These are phyloP conservation scores for Mus minutoides DNA, from an alignment of 2,797 vertebrate species.

Conservation along the genomic window DNA sequence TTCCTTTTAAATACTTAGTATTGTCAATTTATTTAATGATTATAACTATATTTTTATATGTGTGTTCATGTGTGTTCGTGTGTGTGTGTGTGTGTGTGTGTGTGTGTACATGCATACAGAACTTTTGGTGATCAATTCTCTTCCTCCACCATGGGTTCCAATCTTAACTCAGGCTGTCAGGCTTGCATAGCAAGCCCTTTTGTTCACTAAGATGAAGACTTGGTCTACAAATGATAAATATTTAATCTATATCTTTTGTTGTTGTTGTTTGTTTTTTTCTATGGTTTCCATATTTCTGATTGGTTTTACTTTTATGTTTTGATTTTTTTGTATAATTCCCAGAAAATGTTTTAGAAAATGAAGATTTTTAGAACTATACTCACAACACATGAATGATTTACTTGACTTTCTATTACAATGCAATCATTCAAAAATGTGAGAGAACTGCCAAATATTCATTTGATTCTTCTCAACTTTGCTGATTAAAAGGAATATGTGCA, in stretches of 20 bases:
- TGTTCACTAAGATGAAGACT: background rate
- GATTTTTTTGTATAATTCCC: background rate
- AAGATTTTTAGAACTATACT: background rate
- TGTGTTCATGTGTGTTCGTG: background rate
- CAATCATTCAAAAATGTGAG: background rate
- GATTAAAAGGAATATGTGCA: background rate
- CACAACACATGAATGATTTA: constrained; percentile 6
- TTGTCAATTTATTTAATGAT: background rate
- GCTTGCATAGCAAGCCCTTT: background rate
- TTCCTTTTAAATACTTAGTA: background rate
- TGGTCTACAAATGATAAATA: background rate
- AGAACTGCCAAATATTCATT: background rate
- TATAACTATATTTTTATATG: background rate
- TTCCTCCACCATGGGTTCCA: background rate
- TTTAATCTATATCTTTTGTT: background rate
- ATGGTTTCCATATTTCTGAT: constrained; percentile 24
- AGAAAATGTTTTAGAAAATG: constrained; percentile 55
- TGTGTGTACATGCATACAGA: background rate
- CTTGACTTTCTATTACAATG: background rate
- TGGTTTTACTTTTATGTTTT: constrained; percentile 50
- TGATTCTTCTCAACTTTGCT: background rate
- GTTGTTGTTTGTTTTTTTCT: background rate
- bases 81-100: too few species aligned
- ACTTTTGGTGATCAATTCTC: background rate
- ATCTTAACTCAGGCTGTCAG: background rate